These are phyloP conservation scores for Lycaon pictus DNA, from an alignment of 2,113 vertebrate genomes.

Conservation along the genomic window DNA sequence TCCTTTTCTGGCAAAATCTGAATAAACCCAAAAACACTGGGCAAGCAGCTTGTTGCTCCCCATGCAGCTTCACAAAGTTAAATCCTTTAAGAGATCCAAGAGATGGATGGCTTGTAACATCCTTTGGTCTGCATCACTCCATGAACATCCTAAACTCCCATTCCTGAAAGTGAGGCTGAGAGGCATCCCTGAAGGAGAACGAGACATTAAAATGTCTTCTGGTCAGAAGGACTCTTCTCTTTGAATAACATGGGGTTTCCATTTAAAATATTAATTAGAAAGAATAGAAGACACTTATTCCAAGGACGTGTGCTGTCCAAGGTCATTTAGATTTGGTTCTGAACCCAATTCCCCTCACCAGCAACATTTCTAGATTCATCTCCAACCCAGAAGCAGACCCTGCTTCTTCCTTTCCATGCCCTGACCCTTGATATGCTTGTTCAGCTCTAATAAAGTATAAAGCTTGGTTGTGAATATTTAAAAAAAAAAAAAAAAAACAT, in stretches of 20 bases:
- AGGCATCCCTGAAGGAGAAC: neutral
- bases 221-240: neutral
- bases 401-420: neutral
- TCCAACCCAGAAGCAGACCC: neutral
- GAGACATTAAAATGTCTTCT: neutral
- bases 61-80: neutral
- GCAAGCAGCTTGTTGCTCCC: neutral
- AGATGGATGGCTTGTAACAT: neutral
- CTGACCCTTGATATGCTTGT: neutral
- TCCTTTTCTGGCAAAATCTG: slow-evolving; percentile 49
- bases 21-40: neutral
- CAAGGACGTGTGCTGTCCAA: neutral
- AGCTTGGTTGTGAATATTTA: neutral
- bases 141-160: neutral
- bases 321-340: neutral
- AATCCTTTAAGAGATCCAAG: neutral
- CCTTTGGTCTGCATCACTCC: neutral
- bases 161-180: neutral
- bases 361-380: neutral
- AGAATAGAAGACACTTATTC: neutral
- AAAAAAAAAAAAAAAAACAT: neutral
- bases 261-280: neutral
- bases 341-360: neutral
- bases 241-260: neutral
- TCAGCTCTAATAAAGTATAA: slow-evolving; percentile 25